Base-by-base conservation (phyloP, 1,140 invertebrate genomes). In the Drosophila sechellia region DNA sequence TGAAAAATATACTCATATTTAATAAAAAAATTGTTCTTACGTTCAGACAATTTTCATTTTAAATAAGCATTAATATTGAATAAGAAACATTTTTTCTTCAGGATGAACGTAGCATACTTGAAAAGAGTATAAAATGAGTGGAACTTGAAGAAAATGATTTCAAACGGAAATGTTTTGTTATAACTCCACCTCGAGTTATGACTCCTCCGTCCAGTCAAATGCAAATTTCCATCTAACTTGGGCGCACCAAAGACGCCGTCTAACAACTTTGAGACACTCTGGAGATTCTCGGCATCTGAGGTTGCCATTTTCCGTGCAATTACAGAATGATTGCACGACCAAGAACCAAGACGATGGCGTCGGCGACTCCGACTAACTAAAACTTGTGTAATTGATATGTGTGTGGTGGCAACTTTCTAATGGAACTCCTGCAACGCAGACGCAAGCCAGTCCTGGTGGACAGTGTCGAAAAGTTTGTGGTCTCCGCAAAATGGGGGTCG, bases 351-450 rank as follows among this genome's bases (percentile, higher is more conserved):
- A 27, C 55, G 37, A 68, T 43, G 59, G 52, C 5, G 27, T 1
- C 10, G 27, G 31, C 31, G 37, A 39, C 6, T 8, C 6, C 35
- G 55, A 48, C 76, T 53, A 69, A 55, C 61, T 66, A 79, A 89
- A 77, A 79, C 63, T 86, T 87, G 71, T 83, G 83, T 86, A 87
- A 86, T 86, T 87, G 83, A 86, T 86, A 86, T 87, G 70, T 86
- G 70, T 86, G 83, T 65, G 83, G 75, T 64, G 75, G 56, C 39
- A 87, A 86, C 70, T 87, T 87, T 86, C 58, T 79, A 87, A 81
- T 79, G 75, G 69, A 78, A 75, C 74, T 75, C 12, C 40, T 34
- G 20, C 15, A 25, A 11, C 39, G 45, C 57, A 5, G 31, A 31
- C 2, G 15, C 35, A 6, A 12, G 8, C 12, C 20, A 1, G 5